phyloP scores from a whole-genome alignment of 2,888 invertebrate species.

The Cheilosia urbana region DNA sequence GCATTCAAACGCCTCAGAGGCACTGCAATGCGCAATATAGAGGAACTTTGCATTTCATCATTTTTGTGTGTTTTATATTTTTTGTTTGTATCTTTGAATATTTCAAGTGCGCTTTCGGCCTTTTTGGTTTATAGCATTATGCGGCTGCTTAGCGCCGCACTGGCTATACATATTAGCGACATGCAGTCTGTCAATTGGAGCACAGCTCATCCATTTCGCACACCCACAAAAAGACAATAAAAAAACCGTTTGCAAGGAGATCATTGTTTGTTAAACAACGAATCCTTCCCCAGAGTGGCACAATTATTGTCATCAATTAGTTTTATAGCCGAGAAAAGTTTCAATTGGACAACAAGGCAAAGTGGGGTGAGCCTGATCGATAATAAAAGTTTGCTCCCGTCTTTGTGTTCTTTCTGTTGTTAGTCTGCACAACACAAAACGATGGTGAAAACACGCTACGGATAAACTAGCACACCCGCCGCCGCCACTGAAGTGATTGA shows the following conservation, averaged over 20 bases:
- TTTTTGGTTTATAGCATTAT: not conserved
- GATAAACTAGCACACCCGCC: slow-evolving; percentile 2
- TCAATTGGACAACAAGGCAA: slow-evolving; percentile 61
- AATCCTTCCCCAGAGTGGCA: slow-evolving; percentile 52
- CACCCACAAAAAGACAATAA: slow-evolving; percentile 37
- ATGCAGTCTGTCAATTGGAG: slow-evolving; percentile 20
- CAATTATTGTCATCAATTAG: slow-evolving; percentile 74
- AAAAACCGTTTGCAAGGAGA: slow-evolving; percentile 55
- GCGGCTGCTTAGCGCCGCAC: not conserved
- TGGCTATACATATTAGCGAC: slow-evolving; percentile 15
- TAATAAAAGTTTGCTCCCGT: slow-evolving; percentile 55
- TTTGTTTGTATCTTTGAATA: slow-evolving; percentile 37
- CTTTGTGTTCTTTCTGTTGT: not conserved
- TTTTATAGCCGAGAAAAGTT: slow-evolving; percentile 65
- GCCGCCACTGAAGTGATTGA: not conserved
- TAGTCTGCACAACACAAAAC: not conserved
- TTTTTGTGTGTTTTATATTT: not conserved
- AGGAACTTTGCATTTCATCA: slow-evolving; percentile 48
- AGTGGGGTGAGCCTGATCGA: slow-evolving; percentile 39
- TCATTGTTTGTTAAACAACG: slow-evolving; percentile 61
- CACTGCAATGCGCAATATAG: slow-evolving; percentile 62
- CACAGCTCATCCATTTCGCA: not conserved
- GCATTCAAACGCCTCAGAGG: slow-evolving; percentile 37
- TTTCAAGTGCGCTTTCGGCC: slow-evolving; percentile 19
- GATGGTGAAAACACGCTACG: slow-evolving; percentile 6